Conservation (phyloP, 37 sponge, comb jelly and placozoan species). For the Theonella swinhoei region DNA sequence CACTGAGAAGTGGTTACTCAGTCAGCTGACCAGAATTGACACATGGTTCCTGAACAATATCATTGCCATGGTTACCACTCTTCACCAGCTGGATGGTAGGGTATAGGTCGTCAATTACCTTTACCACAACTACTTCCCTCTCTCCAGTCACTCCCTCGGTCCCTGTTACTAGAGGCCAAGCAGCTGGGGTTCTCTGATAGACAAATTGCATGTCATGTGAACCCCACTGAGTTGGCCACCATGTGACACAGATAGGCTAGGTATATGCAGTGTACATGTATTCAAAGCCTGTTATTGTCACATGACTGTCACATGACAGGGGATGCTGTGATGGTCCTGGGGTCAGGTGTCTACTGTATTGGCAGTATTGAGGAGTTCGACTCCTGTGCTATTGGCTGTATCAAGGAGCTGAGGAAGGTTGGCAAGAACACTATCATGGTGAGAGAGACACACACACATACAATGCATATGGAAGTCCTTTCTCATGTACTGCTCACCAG, state of each 20-base stretch:
- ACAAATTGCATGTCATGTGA: constrained; percentile 88
- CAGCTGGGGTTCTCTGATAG: constrained; percentile 94
- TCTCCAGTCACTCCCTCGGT: constrained; percentile 18
- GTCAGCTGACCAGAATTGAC: constrained; percentile 92
- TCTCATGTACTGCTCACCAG: no score
- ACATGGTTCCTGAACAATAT: constrained; percentile 96
- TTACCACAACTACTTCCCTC: no score
- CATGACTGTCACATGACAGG: background rate
- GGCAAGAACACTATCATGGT: constrained; percentile 58
- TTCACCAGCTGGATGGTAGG: constrained; percentile 54
- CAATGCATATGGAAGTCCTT: no score
- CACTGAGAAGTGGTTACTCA: constrained; percentile 63
- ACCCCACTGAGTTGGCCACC: constrained; percentile 71
- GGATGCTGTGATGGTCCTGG: constrained; percentile 89
- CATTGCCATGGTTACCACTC: constrained; percentile 41
- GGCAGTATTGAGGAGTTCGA: constrained; percentile 99
- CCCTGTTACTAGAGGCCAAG: constrained; percentile 81
- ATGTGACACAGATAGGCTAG: constrained; percentile 82
- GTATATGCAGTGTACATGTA: constrained; percentile 65
- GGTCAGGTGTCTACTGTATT: constrained; percentile 96
- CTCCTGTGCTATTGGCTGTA: constrained; percentile 98
- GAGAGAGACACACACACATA: no score
- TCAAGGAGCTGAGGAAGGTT: constrained; percentile 86
- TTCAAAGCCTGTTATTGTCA: no score
- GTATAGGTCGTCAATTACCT: no score